Percentiles rank a stretch among this genome's conserved stretches.
Conservation (phyloP, 2,888 invertebrate genomes). For the Dicyrtomina minuta region DNA sequence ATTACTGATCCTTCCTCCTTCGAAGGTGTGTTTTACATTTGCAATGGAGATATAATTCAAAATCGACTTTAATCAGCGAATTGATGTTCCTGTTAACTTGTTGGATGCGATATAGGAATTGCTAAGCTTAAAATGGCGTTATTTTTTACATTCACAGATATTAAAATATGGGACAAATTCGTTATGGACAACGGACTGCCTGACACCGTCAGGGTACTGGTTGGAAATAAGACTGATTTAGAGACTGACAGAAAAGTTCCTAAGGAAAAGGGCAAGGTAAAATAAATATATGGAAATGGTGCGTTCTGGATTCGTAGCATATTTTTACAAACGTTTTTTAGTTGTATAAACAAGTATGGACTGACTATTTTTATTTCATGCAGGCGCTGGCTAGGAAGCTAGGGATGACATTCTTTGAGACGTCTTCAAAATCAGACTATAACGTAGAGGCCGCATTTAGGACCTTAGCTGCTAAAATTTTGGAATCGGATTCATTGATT, state of each 20-base stretch:
- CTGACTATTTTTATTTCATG: too few relatives aligned
- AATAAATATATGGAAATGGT: too few relatives aligned
- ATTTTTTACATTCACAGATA: too few relatives aligned
- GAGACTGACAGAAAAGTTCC: constrained; percentile 37
- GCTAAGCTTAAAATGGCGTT: too few relatives aligned
- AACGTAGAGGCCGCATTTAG: constrained; percentile 85
- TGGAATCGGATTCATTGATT: constrained; percentile 47
- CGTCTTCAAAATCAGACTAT: constrained; percentile 85
- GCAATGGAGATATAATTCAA: neutral
- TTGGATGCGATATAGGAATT: too few relatives aligned
- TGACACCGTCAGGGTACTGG: constrained; percentile 42
- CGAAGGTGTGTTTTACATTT: constrained; percentile 14
- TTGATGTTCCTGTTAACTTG: too few relatives aligned
- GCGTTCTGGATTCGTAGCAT: too few relatives aligned
- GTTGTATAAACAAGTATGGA: too few relatives aligned
- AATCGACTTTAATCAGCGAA: too few relatives aligned
- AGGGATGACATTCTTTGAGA: constrained; percentile 81
- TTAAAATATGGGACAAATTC: constrained; percentile 46
- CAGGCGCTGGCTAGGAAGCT: constrained; percentile 32
- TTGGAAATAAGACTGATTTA: constrained; percentile 51
- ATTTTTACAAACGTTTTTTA: neutral
- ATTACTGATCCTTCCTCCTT: constrained; percentile 43
- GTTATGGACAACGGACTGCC: constrained; percentile 40
- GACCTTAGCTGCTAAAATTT: constrained; percentile 46
- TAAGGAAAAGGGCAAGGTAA: constrained; percentile 45